Evolutionary conservation across 2,797 vertebrate genomes (phyloP), one percentile per base, ranked within the genome.

Genomic region (Peromyscus nudipes): DNA sequence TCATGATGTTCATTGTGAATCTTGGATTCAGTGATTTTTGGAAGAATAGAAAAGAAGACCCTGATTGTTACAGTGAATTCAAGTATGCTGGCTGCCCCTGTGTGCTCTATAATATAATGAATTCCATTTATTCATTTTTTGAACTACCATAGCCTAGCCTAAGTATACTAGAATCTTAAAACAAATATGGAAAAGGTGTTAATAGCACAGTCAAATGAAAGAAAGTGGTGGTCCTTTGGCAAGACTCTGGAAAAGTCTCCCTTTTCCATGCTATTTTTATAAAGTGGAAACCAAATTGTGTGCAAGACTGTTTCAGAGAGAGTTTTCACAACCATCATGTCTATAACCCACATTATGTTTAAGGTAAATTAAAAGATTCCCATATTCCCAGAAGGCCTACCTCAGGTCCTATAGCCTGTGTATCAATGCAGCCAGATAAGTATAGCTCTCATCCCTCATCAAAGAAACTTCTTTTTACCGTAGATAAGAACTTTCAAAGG

Each of bases 271-370:
- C 43, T 52, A 52, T 52, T 90, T 84, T 29, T 75, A 27, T 87
- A 92, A 94, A 88, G 87, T 64, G 43, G 27, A 12, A 83, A 92
- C 71, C 13, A 49, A 89, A 95, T 9, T 64, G 83, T 17, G 34
- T 95, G 31, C 27, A 23, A 65, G 64, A 19, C 16, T 88, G 88
- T 7, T 79, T 94, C 5, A 57, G 55, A 37, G 65, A 34, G 77
- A 60, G 37, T 77, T 57, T 95, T 92, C 4, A 55, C 69, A 69
- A 37, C 3, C 79, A 93, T 62, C 17, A 89, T 86, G 8, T 89
- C 7, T 79, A 6, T 65, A n/a, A n/a, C 84, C 25, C 49, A 81
- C 29, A 65, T 65, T 65, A 31, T 69, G 65, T 34, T 69, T 34
- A 69, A 69, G 11, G 65, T 34, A 34, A 69, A 69, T n/a, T 34